phyloP scores from a whole-genome alignment of 2,113 vertebrate genomes.

The Boleophthalmus pectinirostris region DNA sequence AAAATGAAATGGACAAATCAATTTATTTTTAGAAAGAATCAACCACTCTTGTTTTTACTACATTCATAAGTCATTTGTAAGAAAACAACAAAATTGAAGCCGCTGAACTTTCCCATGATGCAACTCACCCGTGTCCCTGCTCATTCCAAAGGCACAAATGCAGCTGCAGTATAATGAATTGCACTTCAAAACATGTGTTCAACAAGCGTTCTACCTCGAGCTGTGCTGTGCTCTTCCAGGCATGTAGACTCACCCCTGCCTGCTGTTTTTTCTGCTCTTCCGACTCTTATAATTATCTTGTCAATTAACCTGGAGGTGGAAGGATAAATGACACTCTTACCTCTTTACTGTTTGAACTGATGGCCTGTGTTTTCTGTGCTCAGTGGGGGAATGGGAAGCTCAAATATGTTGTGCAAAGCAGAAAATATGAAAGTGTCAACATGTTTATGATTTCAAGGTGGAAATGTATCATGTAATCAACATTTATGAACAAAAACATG shows the following conservation, averaged over 20 bases:
- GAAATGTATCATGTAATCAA: neutral
- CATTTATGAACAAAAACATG: neutral
- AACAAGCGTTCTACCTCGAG: constrained; percentile 14
- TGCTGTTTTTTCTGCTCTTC: constrained; percentile 32
- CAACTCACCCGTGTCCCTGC: constrained; percentile 41
- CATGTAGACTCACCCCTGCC: constrained; percentile 16
- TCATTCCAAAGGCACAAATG: constrained; percentile 66
- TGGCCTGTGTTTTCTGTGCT: constrained; percentile 28
- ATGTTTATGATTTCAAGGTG: constrained; percentile 43
- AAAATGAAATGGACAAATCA: neutral
- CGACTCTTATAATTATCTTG: constrained; percentile 60
- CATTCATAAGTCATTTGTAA: constrained; percentile 25
- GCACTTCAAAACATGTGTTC: constrained; percentile 48
- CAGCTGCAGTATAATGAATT: constrained; percentile 61
- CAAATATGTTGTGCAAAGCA: constrained; percentile 9
- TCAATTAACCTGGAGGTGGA: constrained; percentile 62
- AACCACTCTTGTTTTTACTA: constrained; percentile 18
- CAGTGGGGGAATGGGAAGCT: neutral
- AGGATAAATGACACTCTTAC: constrained; percentile 53
- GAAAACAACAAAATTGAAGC: constrained; percentile 27
- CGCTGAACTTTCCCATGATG: constrained; percentile 52
- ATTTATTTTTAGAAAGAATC: neutral
- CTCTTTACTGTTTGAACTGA: constrained; percentile 17
- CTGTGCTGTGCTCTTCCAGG: constrained; percentile 27
- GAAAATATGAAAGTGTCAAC: constrained; percentile 32